Percentiles rank a stretch among this genome's conserved stretches.
phyloP scores from a whole-genome alignment of 1,140 invertebrate genomes.

The Ceratitis capitata region DNA sequence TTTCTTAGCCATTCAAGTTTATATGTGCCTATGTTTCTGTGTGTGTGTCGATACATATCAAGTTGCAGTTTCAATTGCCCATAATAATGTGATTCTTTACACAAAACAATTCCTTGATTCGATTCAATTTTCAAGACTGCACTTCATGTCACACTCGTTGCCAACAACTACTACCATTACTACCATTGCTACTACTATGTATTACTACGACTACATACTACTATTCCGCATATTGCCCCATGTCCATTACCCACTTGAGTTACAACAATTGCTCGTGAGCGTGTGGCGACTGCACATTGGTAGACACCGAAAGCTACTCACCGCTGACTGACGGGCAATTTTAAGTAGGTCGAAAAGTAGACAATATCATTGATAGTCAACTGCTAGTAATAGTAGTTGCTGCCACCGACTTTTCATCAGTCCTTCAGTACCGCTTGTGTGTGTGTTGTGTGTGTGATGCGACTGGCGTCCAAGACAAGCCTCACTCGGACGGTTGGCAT shows the following conservation, averaged over 20 bases:
- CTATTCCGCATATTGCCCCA: slow-evolving; percentile 17
- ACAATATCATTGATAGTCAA: too few relatives aligned
- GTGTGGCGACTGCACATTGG: background rate
- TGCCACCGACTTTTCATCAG: background rate
- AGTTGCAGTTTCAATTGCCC: slow-evolving; percentile 32
- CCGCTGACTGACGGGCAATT: background rate
- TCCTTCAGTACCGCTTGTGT: background rate
- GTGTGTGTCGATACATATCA: background rate
- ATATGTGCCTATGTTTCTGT: background rate
- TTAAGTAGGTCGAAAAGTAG: slow-evolving; percentile 27
- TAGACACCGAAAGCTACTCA: background rate
- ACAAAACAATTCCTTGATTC: slow-evolving; percentile 36
- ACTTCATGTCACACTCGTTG: slow-evolving; percentile 30
- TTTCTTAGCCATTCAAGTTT: background rate
- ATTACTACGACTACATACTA: too few relatives aligned
- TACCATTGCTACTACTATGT: too few relatives aligned
- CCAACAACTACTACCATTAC: background rate
- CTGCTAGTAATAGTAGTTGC: too few relatives aligned
- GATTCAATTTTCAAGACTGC: slow-evolving; percentile 33
- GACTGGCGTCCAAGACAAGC: background rate
- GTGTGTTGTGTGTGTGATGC: background rate
- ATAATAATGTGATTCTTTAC: slow-evolving; percentile 38
- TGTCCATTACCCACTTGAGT: slow-evolving; percentile 19
- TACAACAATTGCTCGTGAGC: background rate
- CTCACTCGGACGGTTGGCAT: background rate